phyloP scores from a whole-genome alignment of 92 coral and sea anemone genomes.

The Epizoanthus stellaris region DNA sequence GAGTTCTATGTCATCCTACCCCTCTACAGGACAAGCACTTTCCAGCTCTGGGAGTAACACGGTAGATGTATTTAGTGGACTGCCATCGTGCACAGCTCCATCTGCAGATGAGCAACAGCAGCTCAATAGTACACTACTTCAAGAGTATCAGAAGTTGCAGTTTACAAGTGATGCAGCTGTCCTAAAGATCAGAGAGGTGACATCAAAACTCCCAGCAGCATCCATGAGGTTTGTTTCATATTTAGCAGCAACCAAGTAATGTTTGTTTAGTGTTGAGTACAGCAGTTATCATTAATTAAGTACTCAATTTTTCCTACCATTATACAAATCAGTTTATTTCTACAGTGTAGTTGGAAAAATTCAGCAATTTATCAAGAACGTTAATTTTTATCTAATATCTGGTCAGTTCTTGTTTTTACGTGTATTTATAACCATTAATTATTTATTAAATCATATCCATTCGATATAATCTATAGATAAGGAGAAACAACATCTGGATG shows the following conservation, averaged over 20 bases:
- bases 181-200: slow-evolving; percentile 55
- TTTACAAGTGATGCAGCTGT: slow-evolving; percentile 46
- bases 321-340: neutral
- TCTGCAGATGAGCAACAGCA: slow-evolving; percentile 18
- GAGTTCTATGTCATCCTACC: no score
- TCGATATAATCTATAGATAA: no score
- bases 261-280: neutral
- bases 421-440: no score
- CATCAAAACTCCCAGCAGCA: slow-evolving; percentile 74
- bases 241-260: no score
- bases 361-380: neutral
- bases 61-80: slow-evolving; percentile 73
- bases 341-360: neutral
- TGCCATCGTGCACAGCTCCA: slow-evolving; percentile 27
- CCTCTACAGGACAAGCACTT: neutral
- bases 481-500: no score
- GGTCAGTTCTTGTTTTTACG: no score
- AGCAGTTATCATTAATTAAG: neutral
- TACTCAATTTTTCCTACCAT: no score
- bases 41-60: slow-evolving; percentile 1
- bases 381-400: no score
- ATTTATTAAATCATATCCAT: no score
- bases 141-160: slow-evolving; percentile 51
- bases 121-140: slow-evolving; percentile 52
- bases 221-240: slow-evolving; percentile 48